Conservation (phyloP, 2,888 invertebrate genomes). For the Chrysopilus asiliformis region DNA sequence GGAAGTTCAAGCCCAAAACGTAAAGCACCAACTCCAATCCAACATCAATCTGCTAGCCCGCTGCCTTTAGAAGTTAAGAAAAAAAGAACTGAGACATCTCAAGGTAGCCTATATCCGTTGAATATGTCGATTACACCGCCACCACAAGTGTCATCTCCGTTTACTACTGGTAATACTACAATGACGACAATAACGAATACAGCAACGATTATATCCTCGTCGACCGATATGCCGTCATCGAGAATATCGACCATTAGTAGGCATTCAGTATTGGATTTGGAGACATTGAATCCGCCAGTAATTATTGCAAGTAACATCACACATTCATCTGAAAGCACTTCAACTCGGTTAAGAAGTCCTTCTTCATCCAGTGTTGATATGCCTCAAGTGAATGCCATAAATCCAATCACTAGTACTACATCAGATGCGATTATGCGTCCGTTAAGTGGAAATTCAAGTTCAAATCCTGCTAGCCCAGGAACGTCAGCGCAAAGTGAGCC, state of each 20-base stretch:
- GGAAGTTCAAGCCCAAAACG: constrained; percentile 44
- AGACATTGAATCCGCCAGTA: constrained; percentile 3
- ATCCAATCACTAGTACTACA: constrained; percentile 44
- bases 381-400: too few species aligned
- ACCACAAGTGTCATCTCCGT: constrained; percentile 36
- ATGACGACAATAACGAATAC: constrained; percentile 8
- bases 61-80: constrained; percentile 49
- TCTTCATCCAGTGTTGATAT: too few species aligned
- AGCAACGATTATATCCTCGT: not conserved
- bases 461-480: constrained; percentile 31
- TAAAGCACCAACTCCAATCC: constrained; percentile 44
- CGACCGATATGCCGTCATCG: constrained; percentile 24
- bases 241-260: constrained; percentile 16
- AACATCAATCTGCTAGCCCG: constrained; percentile 36
- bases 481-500: constrained; percentile 36
- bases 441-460: constrained; percentile 31
- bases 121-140: constrained; percentile 17
- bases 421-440: constrained; percentile 45
- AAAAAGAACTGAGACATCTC: constrained; percentile 42
- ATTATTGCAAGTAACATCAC: too few species aligned
- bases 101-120: constrained; percentile 16
- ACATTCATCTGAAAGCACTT: not conserved
- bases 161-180: constrained; percentile 42
- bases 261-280: not conserved
- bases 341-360: not conserved